These are phyloP conservation scores for Andrena fulva DNA, from an alignment of 2,888 invertebrate genomes.

Conservation along the genomic window DNA sequence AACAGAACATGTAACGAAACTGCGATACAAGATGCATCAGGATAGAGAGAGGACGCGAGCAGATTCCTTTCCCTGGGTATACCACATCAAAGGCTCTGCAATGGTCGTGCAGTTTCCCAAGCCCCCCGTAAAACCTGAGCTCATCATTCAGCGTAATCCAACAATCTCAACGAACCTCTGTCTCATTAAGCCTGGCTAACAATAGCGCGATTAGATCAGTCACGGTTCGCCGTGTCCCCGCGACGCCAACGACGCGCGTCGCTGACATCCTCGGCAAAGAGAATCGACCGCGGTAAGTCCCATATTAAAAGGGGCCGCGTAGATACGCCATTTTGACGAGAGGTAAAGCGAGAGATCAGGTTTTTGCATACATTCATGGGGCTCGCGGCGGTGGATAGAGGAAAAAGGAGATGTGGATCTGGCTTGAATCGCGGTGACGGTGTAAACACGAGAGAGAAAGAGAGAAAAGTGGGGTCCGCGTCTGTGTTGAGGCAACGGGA, in stretches of 20 bases:
- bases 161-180: constrained; percentile 1
- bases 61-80: background rate
- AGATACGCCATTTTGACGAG: constrained; percentile 44
- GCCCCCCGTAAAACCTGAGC: background rate
- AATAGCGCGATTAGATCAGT: constrained; percentile 26
- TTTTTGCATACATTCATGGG: constrained; percentile 57
- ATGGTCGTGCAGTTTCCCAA: background rate
- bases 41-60: background rate
- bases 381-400: constrained; percentile 15
- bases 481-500: constrained; percentile 47
- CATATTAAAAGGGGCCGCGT: constrained; percentile 53
- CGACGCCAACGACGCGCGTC: background rate
- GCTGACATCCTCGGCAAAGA: constrained; percentile 4
- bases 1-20: too few relatives aligned
- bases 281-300: constrained; percentile 56
- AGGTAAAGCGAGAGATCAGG: constrained; percentile 66
- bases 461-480: constrained; percentile 24
- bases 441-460: constrained; percentile 32
- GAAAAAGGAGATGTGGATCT: background rate
- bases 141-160: constrained; percentile 15
- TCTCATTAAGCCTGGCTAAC: constrained; percentile 28
- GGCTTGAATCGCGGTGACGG: constrained; percentile 24
- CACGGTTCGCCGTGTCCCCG: constrained; percentile 5
- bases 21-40: background rate
- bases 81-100: background rate